Conservation (phyloP, 2,113 vertebrate species). For the Colius striatus region DNA sequence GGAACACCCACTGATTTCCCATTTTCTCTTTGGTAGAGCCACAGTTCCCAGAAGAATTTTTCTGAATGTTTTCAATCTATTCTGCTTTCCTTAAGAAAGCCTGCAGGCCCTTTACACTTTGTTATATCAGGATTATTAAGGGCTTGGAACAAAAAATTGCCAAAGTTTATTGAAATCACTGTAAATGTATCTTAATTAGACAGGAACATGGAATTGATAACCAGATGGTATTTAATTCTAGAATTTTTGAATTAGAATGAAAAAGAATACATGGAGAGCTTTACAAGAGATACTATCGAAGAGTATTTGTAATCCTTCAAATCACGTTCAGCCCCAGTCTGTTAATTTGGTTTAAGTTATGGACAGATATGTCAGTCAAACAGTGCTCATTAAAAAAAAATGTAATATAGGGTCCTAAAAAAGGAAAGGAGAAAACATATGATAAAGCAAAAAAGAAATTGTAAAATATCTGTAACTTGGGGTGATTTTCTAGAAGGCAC, state of each 20-base stretch:
- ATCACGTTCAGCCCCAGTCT: background rate
- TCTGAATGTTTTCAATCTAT: background rate
- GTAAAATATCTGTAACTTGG: background rate
- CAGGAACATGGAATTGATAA: background rate
- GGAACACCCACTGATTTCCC: background rate
- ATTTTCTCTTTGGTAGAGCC: conserved; percentile 7
- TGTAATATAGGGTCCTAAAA: background rate
- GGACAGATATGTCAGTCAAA: background rate
- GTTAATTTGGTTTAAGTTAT: background rate
- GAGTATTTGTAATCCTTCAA: background rate
- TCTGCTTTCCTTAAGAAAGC: background rate
- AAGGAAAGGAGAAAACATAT: background rate
- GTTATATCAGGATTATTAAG: background rate
- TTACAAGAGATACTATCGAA: background rate
- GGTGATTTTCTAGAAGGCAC: background rate
- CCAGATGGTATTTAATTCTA: background rate
- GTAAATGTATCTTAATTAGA: background rate
- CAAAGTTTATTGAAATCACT: background rate
- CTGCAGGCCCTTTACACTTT: background rate
- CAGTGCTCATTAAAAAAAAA: background rate
- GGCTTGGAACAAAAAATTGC: background rate
- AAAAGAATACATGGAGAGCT: background rate
- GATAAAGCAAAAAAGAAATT: background rate
- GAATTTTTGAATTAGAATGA: conserved; percentile 6
- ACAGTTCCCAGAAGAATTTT: conserved; percentile 14